Percentiles rank a stretch among this genome's conserved stretches.
Evolutionary conservation across 2,113 vertebrate genomes (phyloP).

Genomic region (Apistogramma diplotaenia): DNA sequence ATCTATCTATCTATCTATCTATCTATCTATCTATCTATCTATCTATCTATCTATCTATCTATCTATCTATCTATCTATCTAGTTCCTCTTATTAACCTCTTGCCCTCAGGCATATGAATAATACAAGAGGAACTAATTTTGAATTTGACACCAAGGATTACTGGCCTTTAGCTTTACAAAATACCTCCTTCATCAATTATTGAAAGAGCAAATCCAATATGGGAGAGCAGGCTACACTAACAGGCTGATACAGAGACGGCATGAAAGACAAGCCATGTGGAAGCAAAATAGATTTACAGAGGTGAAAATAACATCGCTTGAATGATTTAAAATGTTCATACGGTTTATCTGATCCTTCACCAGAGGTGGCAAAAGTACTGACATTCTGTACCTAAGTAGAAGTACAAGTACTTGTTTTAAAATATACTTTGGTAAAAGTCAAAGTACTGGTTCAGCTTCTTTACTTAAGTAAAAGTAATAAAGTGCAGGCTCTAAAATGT

Average conservation of each 20-base stretch:
- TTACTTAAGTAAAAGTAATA: no score
- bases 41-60: constrained; percentile 7
- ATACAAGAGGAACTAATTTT: constrained; percentile 87
- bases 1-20: not conserved
- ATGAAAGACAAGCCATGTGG: constrained; percentile 62
- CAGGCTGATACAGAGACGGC: constrained; percentile 51
- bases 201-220: constrained; percentile 82
- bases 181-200: constrained; percentile 87
- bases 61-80: constrained; percentile 31
- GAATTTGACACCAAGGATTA: constrained; percentile 88
- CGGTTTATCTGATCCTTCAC: not conserved
- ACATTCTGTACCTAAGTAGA: no score
- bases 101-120: constrained; percentile 76
- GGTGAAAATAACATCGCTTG: not conserved
- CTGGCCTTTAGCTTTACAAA: constrained; percentile 85
- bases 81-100: constrained; percentile 63
- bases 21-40: constrained; percentile 11
- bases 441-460: no score
- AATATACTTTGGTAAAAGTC: no score
- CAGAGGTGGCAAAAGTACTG: no score
- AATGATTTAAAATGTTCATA: not conserved
- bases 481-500: no score
- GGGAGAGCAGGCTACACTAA: constrained; percentile 70
- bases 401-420: no score
- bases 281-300: constrained; percentile 10